Percentiles rank a stretch among this genome's conserved stretches.
phyloP scores from a whole-genome alignment of 2,888 invertebrate genomes.

The Drosophila dives region DNA sequence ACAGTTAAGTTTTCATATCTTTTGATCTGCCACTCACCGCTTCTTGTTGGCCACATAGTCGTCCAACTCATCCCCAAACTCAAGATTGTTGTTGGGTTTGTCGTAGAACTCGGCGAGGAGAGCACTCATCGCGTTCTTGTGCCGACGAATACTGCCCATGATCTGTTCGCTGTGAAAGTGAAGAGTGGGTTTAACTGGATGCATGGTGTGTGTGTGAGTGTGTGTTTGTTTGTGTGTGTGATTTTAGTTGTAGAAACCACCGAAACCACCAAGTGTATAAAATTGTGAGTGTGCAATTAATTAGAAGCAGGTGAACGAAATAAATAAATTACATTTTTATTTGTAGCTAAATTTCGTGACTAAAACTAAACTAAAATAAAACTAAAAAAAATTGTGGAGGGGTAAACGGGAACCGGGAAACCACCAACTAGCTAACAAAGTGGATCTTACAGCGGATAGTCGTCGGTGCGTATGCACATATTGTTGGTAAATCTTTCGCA shows the following conservation, averaged over 20 bases:
- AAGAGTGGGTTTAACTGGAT: slow-evolving; percentile 18
- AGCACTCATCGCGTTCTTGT: slow-evolving; percentile 89
- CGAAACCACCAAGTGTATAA: slow-evolving; percentile 52
- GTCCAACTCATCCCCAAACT: slow-evolving; percentile 82
- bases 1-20: background rate
- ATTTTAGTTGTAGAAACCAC: slow-evolving; percentile 30
- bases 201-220: slow-evolving; percentile 17
- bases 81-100: slow-evolving; percentile 82
- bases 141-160: slow-evolving; percentile 88
- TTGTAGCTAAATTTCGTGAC: slow-evolving; percentile 39
- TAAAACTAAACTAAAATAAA: slow-evolving; percentile 33
- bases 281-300: slow-evolving; percentile 45
- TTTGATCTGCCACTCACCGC: slow-evolving; percentile 63
- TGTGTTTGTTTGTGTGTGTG: slow-evolving; percentile 9
- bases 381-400: slow-evolving; percentile 17
- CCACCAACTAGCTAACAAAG: slow-evolving; percentile 47
- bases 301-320: slow-evolving; percentile 39
- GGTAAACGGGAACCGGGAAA: slow-evolving; percentile 34
- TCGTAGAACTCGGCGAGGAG: slow-evolving; percentile 90
- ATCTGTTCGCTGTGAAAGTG: slow-evolving; percentile 87
- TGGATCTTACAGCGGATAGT: slow-evolving; percentile 91
- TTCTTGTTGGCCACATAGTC: slow-evolving; percentile 79
- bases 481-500: slow-evolving; percentile 90
- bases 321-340: slow-evolving; percentile 66
- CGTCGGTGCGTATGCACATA: slow-evolving; percentile 89